Evolutionary conservation across 2,888 invertebrate genomes (phyloP), one percentile per base, ranked within the genome.

Genomic region (Lampropteryx suffumata): DNA sequence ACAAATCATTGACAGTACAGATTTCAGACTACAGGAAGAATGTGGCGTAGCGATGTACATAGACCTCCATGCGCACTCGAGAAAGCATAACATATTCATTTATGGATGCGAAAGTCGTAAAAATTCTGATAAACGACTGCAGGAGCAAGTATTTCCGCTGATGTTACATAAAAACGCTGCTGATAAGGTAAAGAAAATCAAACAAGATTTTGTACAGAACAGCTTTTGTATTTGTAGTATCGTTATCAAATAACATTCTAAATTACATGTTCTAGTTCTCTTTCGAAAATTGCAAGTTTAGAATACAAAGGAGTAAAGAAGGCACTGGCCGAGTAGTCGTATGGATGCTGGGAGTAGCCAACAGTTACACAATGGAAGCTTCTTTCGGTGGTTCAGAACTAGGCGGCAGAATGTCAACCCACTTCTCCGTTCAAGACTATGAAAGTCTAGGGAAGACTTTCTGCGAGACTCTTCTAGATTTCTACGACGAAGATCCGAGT

Each of bases 331-430:
- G 98, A 50, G 96, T 98, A 6, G 98, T 98, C 0, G 95, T 98
- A 69, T 98, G 98, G 98, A 95, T 97, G 92, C 93, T 98, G 92
- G 98, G 98, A 14, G 96, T 98, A 35, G 94, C 95, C 50, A 97
- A 98, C 72, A 98, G 98, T 80, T 98, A 97, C 76, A 98, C 98
- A 3, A 94, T 98, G 93, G 98, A 98, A 88, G 97, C 98, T 5
- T 98, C 98, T 0, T 96, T 98, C 79, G 97, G 97, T 41, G 98
- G 98, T 7, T 96, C 98, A 1, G 94, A 94, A 58, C 83, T 97
- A 47, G 97, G 97, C 1, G 94, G 95, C 34, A 92, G 96, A 74
- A 92, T 92, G 64, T 95, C 95, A 3, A 96, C 96, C 12, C 98
- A 98, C 80, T 98, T 98, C 76, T 94, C 93, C 17, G 94, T 94